Evolutionary conservation across 1,140 invertebrate genomes (phyloP), one percentile per base, ranked within the genome.

Genomic region (Fopius arisanus): DNA sequence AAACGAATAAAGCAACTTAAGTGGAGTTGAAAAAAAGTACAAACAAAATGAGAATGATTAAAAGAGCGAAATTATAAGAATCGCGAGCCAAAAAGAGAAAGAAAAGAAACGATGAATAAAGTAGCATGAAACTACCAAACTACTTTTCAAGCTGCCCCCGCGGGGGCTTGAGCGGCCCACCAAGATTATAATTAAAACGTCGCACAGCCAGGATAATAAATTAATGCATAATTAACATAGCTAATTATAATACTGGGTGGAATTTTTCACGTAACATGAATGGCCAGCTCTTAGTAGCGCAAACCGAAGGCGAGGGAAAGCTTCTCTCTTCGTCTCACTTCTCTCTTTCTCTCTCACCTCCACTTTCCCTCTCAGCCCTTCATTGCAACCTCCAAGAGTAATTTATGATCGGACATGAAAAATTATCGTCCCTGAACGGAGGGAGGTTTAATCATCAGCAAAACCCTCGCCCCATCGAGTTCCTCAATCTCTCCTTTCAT

Each of bases 401-500:
- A 87, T 86, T 87, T 87, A 87, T 85, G 86, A 85, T 86, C 85
- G 80, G 80, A 85, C 83, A 84, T 86, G 85, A 87, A 87, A 86
- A 87, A 86, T 87, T 86, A 87, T 82, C 83, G 82, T 86, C 84
- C 84, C 82, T 68, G 72, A 67, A 78, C 76, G 80, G 83, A 67
- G 72, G 70, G 79, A 77, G 81, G 83, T 84, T 86, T 85, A 86
- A 86, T 86, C 83, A 86, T 85, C 83, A 81, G 82, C 78, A 75
- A 78, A 79, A 77, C 63, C 29, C 3, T 31, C 31, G 63, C 41
- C 37, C 66, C 23, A 40, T 67, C 37, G 33, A 41, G n/a, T 67
- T 67, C 37, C 43, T 43, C 66, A 23, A 28, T 28, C 67, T 21
- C n/a, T 31, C 21, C 16, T 68, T 41, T 21, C 40, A 43, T 43